Evolutionary conservation across 2,888 invertebrate species (phyloP), one percentile per base, ranked within the genome.

Genomic region (Plagodis pulveraria): DNA sequence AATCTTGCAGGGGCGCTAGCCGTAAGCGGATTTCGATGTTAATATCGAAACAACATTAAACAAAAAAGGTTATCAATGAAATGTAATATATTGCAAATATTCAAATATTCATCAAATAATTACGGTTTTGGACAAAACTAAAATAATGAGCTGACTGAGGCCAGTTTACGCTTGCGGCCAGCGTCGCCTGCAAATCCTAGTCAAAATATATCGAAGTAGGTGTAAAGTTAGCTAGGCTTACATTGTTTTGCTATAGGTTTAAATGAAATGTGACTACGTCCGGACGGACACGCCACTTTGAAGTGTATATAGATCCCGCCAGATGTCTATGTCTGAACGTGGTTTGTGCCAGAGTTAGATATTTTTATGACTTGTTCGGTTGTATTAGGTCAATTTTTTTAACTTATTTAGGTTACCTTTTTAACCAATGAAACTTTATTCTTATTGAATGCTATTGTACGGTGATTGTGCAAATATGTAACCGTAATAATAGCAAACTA

Each of bases 161-260:
- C 50, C 50, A 55, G 43, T 49, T 32, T 9, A 7, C 6, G 46
- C 54, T n/a, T 34, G 11, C 49, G 60, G 6, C 48, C 56, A 52
- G 48, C 52, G 59, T 59, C 47, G 38, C 22, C 43, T 32, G 52
- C 60, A 52, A 52, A 32, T 49, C 22, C 60, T 61, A 61, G 60
- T 61, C 60, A 61, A 52, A 51, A 61, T 56, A 48, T 61, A 61
- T 59, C 59, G 59, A 59, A 35, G 8, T 59, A 55, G 59, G 10
- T 58, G 12, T 59, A 59, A 60, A 49, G 36, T 53, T 51, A 61
- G 56, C 56, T 61, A 61, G 60, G 60, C 56, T 61, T 61, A 52
- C 45, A 9, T 61, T 61, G 56, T 59, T 59, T 59, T 50, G 54
- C 54, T 50, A 50, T 55, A 55, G 41, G n/a, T 50, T 43, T 50